Evolutionary conservation across 2,888 invertebrate species (phyloP).

Genomic region (Aspidiotus rigidus): DNA sequence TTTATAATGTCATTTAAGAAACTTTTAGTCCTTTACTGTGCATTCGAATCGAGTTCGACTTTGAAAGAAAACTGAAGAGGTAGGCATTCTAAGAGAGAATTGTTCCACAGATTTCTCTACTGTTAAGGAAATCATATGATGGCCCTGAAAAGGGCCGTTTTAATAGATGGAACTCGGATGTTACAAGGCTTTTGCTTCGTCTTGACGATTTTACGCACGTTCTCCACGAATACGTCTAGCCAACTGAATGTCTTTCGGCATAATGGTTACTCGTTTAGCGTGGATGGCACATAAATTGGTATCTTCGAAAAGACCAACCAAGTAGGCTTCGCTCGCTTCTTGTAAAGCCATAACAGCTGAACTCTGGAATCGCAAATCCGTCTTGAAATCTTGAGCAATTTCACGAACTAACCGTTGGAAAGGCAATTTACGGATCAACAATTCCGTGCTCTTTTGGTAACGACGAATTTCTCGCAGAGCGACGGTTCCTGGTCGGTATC

Average conservation of each 20-base stretch:
- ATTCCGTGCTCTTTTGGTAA: constrained; percentile 50
- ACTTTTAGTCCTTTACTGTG: too few relatives aligned
- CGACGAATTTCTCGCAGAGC: constrained; percentile 60
- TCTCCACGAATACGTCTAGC: constrained; percentile 41
- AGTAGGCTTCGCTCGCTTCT: constrained; percentile 59
- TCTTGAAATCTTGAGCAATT: constrained; percentile 47
- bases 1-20: too few relatives aligned
- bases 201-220: constrained; percentile 14
- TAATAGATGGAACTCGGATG: background rate
- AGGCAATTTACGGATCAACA: constrained; percentile 48
- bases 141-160: constrained; percentile 33
- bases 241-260: constrained; percentile 55
- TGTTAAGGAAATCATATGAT: constrained; percentile 3
- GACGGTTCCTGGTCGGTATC: constrained; percentile 41
- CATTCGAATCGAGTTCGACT: too few relatives aligned
- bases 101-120: too few relatives aligned
- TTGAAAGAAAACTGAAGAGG: too few relatives aligned
- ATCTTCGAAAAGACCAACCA: constrained; percentile 93
- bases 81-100: too few relatives aligned
- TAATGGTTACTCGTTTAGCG: constrained; percentile 60
- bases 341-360: constrained; percentile 36
- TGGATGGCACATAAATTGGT: constrained; percentile 96
- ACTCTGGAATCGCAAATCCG: constrained; percentile 44
- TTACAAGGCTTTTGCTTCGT: background rate
- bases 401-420: constrained; percentile 50